A percentile compares a stretch with the other conserved stretches of the same genome.
These are phyloP conservation scores for Pseudococcus jackbeardsleyi DNA, from an alignment of 2,888 invertebrate genomes.

Conservation along the genomic window DNA sequence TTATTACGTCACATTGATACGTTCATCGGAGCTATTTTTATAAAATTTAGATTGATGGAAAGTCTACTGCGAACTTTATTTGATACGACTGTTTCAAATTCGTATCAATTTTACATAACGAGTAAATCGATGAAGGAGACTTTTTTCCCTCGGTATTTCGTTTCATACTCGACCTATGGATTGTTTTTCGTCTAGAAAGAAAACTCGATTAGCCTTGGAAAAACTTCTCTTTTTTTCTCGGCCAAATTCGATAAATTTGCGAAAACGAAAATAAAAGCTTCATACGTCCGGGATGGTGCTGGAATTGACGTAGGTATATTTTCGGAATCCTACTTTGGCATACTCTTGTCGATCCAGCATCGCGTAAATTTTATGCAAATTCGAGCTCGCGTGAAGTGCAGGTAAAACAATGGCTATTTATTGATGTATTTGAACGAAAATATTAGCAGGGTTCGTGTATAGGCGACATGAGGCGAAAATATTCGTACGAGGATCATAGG, in stretches of 20 bases:
- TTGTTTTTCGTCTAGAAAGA: too few relatives aligned
- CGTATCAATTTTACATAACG: constrained; percentile 5
- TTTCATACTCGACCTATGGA: background rate
- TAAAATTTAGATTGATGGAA: constrained; percentile 11
- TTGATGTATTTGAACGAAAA: background rate
- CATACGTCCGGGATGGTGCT: too few relatives aligned
- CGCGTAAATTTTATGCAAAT: constrained; percentile 35
- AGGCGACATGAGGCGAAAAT: background rate
- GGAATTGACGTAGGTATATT: background rate
- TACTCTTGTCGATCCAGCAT: background rate
- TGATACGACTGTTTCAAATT: background rate
- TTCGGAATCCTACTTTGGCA: background rate
- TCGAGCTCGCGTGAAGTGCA: background rate
- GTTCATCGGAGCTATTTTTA: background rate
- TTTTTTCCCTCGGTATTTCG: background rate
- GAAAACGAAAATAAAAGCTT: too few relatives aligned
- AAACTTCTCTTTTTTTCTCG: too few relatives aligned
- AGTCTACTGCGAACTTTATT: background rate
- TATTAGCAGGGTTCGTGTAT: background rate
- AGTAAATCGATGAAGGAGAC: background rate
- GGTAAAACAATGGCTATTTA: constrained; percentile 35
- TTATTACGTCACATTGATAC: background rate
- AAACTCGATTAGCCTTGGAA: too few relatives aligned
- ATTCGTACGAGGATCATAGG: background rate
- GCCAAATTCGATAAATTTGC: too few relatives aligned